These are phyloP conservation scores for Mesorhabditis spiculigera DNA, from an alignment of 2,888 invertebrate genomes.

Conservation along the genomic window DNA sequence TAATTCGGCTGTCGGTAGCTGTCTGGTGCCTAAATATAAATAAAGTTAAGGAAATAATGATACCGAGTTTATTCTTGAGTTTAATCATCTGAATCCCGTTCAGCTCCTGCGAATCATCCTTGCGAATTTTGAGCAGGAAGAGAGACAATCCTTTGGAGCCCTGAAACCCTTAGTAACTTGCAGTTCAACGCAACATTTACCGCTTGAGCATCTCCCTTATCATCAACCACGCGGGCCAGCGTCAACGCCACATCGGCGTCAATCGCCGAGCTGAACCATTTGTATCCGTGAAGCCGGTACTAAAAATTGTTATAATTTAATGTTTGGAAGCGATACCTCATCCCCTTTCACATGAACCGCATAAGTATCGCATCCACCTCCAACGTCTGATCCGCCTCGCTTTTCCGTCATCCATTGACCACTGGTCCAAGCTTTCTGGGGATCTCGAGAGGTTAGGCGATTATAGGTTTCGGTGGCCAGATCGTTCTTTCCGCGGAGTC, in stretches of 20 bases:
- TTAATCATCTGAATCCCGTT: conserved; percentile 65
- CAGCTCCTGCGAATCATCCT: conserved; percentile 58
- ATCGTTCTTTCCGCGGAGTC: conserved; percentile 21
- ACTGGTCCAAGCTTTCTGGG: conserved; percentile 64
- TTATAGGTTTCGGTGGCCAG: conserved; percentile 31
- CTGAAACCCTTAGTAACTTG: conserved; percentile 46
- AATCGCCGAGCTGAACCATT: conserved; percentile 67
- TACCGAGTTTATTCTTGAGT: conserved; percentile 67
- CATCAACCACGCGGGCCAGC: conserved; percentile 63
- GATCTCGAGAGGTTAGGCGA: conserved; percentile 20
- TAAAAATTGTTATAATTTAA: conserved; percentile 18
- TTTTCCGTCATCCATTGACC: conserved; percentile 69
- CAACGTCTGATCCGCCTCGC: conserved; percentile 66
- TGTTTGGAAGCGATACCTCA: conserved; percentile 20
- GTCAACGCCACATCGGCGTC: conserved; percentile 66
- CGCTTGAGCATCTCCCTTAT: conserved; percentile 54
- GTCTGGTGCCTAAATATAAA: background rate
- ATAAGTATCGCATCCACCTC: conserved; percentile 57
- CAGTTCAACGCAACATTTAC: conserved; percentile 14
- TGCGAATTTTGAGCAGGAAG: conserved; percentile 63
- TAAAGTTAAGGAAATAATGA: conserved; percentile 45
- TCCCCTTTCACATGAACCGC: conserved; percentile 35
- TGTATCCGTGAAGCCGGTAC: conserved; percentile 64
- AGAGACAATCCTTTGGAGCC: conserved; percentile 63
- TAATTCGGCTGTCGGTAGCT: conserved; percentile 66